Evolutionary conservation across 2,113 vertebrate species (phyloP), one percentile per base, ranked within the genome.

Genomic region (Parus major): DNA sequence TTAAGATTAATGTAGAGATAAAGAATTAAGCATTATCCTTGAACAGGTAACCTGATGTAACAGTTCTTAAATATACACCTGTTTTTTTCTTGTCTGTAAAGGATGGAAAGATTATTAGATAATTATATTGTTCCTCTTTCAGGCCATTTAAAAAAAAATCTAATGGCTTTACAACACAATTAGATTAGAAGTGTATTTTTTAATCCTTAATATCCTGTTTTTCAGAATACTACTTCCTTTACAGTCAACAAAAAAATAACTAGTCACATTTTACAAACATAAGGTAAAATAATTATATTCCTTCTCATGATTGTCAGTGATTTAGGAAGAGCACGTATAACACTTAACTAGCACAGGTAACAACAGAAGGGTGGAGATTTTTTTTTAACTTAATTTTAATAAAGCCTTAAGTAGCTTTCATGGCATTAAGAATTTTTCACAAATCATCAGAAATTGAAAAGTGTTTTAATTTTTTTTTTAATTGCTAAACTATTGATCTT

Each of bases 151-250:
- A 27, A 46, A 5, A 75, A 93, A 42, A 42, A 22, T 17, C n/a
- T 76, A 36, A 42, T 11, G 19, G 9, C 16, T 93, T 79, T 87
- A 65, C 15, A 9, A 33, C 57, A 36, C 41, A 82, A 68, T 82
- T 95, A 84, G 72, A 87, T 85, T 92, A 82, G 46, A 95, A 82
- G 35, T 73, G 66, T 80, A 72, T 82, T 81, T 95, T 92, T 88
- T 75, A 78, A 85, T 96, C 63, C 24, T 90, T 94, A 90, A 73
- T 96, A 94, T 95, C 91, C 95, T 95, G 87, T 95, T 97, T 95
- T 95, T 71, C 70, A 72, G 73, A 85, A 61, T 87, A 42, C 13
- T 0, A 49, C 73, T 97, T 96, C 92, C 95, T 88, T 94, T 88
- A 47, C 33, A 93, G 69, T 83, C 86, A 94, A 90, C 80, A 90